Base-by-base conservation (phyloP, 2,888 invertebrate species). In the Eurytoma adleriae region DNA sequence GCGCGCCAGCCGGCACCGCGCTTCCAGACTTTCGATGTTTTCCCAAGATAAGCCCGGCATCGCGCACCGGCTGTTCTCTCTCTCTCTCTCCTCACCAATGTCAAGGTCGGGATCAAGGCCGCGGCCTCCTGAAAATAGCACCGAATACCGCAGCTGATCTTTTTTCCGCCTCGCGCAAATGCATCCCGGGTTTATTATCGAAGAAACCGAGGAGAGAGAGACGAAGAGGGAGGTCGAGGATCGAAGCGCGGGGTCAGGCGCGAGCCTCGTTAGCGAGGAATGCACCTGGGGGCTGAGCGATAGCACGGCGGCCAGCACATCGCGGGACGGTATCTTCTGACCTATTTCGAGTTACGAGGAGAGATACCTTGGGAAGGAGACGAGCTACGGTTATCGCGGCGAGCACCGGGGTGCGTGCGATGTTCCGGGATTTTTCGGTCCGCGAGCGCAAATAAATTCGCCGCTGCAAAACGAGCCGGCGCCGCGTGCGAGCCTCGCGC, bases 101-200 rank as follows among this genome's bases (percentile, higher is more conserved):
- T 78, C 72, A 78, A 78, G 78, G 78, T 72, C 72, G 73, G 61
- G 66, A 78, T 68, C 72, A 78, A 78, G 78, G 20, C 66, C 50
- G 20, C 16, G 10, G 69, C 56, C 57, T 18, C 57, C 30, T 70
- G 68, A 50, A 74, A 74, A 52, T 69, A 69, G 61, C 69, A 61
- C 52, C 20, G 24, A 7, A 3, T 3, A 12, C 18, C 24, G 59
- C 59, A 24, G 61, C 68, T 68, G 16, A 20, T 20, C 50, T 14
- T 54, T 27, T 27, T 52, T 13, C n/a, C 24, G 5, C 40, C 40
- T 67, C 40, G 73, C 73, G 78, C 78, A 72, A 78, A 73, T 67
- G 59, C 59, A 59, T 59, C 52, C 30, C 68, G 68, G 77, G 5
- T 40, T 62, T 77, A 77, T 77, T 77, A 77, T 77, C 70, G 64